Percentiles rank a stretch among this genome's conserved stretches.
Conservation (phyloP, 2,888 invertebrate species). For the Macrophya alboannulata region DNA sequence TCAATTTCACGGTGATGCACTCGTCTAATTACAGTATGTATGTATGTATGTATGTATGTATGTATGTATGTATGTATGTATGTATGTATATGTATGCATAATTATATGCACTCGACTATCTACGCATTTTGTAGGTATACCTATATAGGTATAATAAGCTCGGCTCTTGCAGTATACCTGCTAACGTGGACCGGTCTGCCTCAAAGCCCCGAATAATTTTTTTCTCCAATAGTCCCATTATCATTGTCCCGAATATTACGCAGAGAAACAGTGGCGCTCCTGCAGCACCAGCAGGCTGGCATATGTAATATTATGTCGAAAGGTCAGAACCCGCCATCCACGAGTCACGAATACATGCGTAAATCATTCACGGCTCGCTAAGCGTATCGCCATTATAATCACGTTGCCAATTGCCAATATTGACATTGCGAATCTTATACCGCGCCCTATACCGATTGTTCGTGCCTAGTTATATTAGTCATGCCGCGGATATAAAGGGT, state of each 20-base stretch:
- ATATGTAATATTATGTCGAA: constrained; percentile 1
- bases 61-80: too few species aligned
- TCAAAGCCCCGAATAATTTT: not conserved
- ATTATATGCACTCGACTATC: too few species aligned
- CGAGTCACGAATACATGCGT: not conserved
- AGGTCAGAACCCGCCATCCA: not conserved
- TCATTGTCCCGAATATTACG: not conserved
- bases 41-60: too few species aligned
- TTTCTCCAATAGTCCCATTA: not conserved
- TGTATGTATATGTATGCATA: too few species aligned
- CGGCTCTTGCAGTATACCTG: too few species aligned
- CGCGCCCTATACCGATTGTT: constrained; percentile 53
- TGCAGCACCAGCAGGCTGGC: not conserved
- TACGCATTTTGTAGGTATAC: too few species aligned
- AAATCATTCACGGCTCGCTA: constrained; percentile 34
- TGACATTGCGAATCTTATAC: constrained; percentile 67
- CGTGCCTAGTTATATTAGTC: constrained; percentile 16
- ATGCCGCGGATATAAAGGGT: constrained; percentile 21
- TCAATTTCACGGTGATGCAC: too few species aligned
- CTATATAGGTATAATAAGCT: too few species aligned
- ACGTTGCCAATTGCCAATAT: constrained; percentile 64
- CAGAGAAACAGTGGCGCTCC: not conserved
- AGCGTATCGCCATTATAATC: constrained; percentile 62
- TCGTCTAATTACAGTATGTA: too few species aligned
- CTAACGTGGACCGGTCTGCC: too few species aligned